A percentile compares a stretch with the other conserved stretches of the same genome.
These are phyloP conservation scores for Perizoma affinitatum DNA, from an alignment of 2,888 invertebrate genomes.

Conservation along the genomic window DNA sequence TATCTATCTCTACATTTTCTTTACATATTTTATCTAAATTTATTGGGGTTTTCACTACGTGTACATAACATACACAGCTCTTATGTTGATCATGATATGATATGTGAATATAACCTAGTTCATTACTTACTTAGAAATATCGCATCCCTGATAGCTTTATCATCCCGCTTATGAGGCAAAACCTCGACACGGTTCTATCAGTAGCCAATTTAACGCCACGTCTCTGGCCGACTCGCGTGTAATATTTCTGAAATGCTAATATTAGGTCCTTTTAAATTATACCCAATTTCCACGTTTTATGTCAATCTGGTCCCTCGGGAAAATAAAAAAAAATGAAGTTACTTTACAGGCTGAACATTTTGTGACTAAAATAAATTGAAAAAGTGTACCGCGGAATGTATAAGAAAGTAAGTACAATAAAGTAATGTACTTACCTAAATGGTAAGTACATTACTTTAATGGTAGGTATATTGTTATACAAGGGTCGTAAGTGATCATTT, in stretches of 20 bases:
- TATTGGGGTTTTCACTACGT: too few relatives aligned
- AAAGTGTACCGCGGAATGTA: too few relatives aligned
- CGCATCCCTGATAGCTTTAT: conserved; percentile 27
- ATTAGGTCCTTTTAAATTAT: conserved; percentile 32
- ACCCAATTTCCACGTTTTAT: conserved; percentile 22
- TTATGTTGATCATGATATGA: too few relatives aligned
- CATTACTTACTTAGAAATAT: conserved; percentile 10
- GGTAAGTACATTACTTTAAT: too few relatives aligned
- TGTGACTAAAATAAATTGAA: too few relatives aligned
- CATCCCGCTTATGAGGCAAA: conserved; percentile 36
- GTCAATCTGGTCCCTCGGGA: conserved; percentile 17
- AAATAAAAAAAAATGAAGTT: neutral
- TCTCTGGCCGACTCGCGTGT: conserved; percentile 59
- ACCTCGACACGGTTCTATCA: conserved; percentile 46
- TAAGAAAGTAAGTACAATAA: too few relatives aligned
- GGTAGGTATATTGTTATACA: too few relatives aligned
- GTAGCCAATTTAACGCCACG: conserved; percentile 77
- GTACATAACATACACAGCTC: too few relatives aligned
- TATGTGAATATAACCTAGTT: too few relatives aligned
- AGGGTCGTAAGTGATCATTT: too few relatives aligned
- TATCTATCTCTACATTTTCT: conserved; percentile 5
- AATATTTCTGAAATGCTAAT: conserved; percentile 56
- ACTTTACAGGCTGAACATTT: too few relatives aligned
- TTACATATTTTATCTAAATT: conserved; percentile 10
- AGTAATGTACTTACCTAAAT: too few relatives aligned